These are phyloP conservation scores for Oreochromis spilurus DNA, from an alignment of 2,113 vertebrate species.

Conservation along the genomic window DNA sequence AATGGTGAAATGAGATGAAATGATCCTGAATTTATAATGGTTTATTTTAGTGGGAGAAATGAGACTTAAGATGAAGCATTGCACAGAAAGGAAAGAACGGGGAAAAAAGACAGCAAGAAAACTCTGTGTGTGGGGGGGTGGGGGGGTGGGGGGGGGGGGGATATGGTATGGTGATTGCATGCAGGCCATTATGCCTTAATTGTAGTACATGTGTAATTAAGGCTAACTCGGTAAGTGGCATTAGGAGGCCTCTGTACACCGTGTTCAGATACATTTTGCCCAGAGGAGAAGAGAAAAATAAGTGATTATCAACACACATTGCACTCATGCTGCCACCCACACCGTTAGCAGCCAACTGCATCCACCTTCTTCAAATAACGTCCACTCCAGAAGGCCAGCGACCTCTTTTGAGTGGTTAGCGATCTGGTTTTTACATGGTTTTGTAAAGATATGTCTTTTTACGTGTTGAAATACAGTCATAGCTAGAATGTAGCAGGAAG, in stretches of 20 bases:
- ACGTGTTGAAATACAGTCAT: neutral
- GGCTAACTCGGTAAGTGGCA: neutral
- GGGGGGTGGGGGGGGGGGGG: neutral
- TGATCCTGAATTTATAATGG: neutral
- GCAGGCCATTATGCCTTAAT: conserved; percentile 60
- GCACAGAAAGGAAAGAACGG: neutral
- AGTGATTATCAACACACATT: conserved; percentile 9
- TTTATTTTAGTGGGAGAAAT: neutral
- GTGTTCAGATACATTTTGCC: conserved; percentile 21
- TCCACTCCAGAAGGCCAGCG: neutral
- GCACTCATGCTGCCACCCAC: neutral
- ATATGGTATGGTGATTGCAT: conserved; percentile 10
- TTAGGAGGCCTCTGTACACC: conserved; percentile 4
- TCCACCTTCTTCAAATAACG: neutral
- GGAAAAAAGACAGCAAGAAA: neutral
- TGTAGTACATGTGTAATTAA: conserved; percentile 64
- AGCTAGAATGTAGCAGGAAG: neutral
- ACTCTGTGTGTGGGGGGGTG: neutral
- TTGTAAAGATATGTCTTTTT: neutral
- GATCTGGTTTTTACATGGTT: neutral
- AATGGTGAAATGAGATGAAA: neutral
- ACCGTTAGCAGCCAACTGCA: neutral
- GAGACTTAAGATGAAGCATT: neutral
- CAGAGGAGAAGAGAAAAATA: conserved; percentile 4
- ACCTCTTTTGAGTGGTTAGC: neutral